Base-by-base conservation (phyloP, 2,888 invertebrate genomes). In the Dryobotodes eremita region DNA sequence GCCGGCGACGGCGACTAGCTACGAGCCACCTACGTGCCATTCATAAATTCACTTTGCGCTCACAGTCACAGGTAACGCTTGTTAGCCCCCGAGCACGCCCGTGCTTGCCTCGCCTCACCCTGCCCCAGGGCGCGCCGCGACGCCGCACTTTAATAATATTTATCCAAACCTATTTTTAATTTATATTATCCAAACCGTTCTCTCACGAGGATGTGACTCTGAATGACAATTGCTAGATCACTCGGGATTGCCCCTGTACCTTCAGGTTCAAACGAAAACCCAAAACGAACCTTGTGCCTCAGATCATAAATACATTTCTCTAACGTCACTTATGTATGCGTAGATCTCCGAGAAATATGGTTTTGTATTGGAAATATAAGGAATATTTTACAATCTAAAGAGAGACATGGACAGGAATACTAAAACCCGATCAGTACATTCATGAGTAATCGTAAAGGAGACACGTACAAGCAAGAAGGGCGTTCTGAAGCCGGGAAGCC, bases 111-210 rank as follows among this genome's bases (percentile, higher is more conserved):
- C 20, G 73, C 42, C 8, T 20, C 17, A 59, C 26, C 59, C 15
- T 4, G 31, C 26, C 26, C 61, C 31, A 61, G 10, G 61, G 61
- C 61, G 61, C 20, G 61, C 20, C 17, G 31, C 4, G 61, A 31
- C 61, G 42, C 53, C 55, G 59, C 69, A 64, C 64, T 75, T 74
- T 50, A 59, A 74, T 68, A n/a, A 78, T 68, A 62, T 80, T 71
- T 76, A 66, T 76, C 61, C 23, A 73, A 61, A 70, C 46, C 31
- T 4, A 8, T 61, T 61, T 61, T 61, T 6, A 31, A 61, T 17
- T 61, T 31, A 17, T 31, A 4, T 61, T 8, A 61, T 61, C 20
- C 31, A 31, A 8, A 31, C 17, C 61, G 31, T 31, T 10, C 20
- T 31, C 31, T 31, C 64, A 13, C 15, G 48, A 23, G 50, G 10